Evolutionary conservation across 1,140 invertebrate genomes (phyloP).

Genomic region (Euwallacea fornicatus): DNA sequence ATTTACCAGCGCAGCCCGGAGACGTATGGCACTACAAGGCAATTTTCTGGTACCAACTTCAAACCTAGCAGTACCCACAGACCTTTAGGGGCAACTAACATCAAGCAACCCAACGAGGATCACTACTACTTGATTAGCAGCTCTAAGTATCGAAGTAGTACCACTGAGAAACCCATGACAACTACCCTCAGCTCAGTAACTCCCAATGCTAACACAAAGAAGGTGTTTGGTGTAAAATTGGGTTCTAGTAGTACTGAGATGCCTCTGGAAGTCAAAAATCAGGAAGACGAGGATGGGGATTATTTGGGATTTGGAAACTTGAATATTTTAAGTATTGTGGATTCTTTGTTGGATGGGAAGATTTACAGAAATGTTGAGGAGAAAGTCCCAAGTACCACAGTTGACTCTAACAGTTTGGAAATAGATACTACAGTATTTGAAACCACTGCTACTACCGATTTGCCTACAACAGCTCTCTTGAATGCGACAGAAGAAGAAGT

Average conservation of each 20-base stretch:
- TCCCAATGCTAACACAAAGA: conserved; percentile 31
- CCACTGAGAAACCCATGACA: not conserved
- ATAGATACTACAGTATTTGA: not conserved
- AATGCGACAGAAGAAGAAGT: too few species aligned
- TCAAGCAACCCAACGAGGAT: not conserved
- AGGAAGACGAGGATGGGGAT: conserved; percentile 23
- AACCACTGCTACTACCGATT: not conserved
- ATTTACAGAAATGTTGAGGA: conserved; percentile 10
- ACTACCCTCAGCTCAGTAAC: conserved; percentile 32
- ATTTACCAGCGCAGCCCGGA: conserved; percentile 38
- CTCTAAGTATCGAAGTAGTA: conserved; percentile 12
- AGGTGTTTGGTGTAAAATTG: conserved; percentile 8
- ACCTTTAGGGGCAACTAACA: conserved; percentile 10
- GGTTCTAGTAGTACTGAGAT: not conserved
- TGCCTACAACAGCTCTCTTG: not conserved
- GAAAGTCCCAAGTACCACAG: not conserved
- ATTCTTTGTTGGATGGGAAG: conserved; percentile 34
- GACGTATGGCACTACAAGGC: conserved; percentile 44
- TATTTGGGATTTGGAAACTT: conserved; percentile 32
- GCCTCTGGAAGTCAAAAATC: not conserved
- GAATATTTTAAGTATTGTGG: conserved; percentile 40
- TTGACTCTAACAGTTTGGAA: not conserved
- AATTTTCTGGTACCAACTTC: conserved; percentile 41
- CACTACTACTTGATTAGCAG: conserved; percentile 25
- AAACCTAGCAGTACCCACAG: conserved; percentile 36